phyloP scores from a whole-genome alignment of 2,888 invertebrate genomes.

The Mimumesa dahlbomi region DNA sequence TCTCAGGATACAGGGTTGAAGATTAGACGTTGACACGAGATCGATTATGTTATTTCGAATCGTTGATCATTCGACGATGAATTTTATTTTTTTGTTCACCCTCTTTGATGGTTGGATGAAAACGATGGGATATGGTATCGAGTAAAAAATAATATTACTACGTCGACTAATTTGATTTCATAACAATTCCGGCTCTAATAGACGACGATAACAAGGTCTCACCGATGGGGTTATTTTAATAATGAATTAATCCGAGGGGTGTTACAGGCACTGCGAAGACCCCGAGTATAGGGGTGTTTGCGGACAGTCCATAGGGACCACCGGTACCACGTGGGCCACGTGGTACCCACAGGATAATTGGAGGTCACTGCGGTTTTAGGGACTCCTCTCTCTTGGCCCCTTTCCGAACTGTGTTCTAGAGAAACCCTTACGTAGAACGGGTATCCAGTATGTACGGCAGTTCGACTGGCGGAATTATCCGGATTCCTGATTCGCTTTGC shows the following conservation, averaged over 20 bases:
- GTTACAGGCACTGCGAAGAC: conserved; percentile 48
- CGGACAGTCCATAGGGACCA: conserved; percentile 66
- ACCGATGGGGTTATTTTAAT: conserved; percentile 64
- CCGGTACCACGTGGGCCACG: conserved; percentile 61
- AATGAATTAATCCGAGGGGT: conserved; percentile 69
- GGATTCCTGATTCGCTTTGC: conserved; percentile 63
- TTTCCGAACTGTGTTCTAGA: conserved; percentile 57
- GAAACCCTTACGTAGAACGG: conserved; percentile 54
- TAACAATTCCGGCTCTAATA: conserved; percentile 39
- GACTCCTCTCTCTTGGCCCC: conserved; percentile 60
- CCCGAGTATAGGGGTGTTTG: conserved; percentile 64
- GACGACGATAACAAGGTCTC: conserved; percentile 50
- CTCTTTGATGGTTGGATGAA: no score
- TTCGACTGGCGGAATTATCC: conserved; percentile 65
- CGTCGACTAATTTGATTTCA: conserved; percentile 39
- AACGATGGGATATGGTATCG: no score
- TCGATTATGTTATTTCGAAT: no score
- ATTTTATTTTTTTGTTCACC: no score
- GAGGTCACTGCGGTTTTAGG: conserved; percentile 72
- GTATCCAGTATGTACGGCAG: conserved; percentile 50
- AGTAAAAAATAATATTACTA: conserved; percentile 1
- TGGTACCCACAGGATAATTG: conserved; percentile 75
- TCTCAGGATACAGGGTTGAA: no score
- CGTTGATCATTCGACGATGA: no score
- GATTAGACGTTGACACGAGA: no score